A percentile compares a stretch with the other conserved stretches of the same genome.
These are phyloP conservation scores for Chymomyza amoena DNA, from an alignment of 2,888 invertebrate species.

Conservation along the genomic window DNA sequence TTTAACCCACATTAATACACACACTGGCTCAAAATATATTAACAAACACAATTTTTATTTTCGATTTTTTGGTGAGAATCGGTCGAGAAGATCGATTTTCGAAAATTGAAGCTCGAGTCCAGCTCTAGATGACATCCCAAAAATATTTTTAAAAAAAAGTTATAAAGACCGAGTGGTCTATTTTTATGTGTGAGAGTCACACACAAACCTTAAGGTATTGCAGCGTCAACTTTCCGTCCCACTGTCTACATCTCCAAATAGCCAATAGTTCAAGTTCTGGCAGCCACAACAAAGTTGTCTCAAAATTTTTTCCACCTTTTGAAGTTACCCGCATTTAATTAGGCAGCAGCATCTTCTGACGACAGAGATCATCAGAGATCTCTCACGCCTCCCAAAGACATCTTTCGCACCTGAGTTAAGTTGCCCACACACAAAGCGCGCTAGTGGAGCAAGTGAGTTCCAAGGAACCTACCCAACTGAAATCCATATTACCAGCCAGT, in stretches of 20 bases:
- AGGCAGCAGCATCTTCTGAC: slow-evolving; percentile 23
- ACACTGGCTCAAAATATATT: too few species aligned
- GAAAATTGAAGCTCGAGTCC: too few species aligned
- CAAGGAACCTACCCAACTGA: slow-evolving; percentile 40
- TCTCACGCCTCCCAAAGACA: slow-evolving; percentile 15
- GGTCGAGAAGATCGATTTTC: too few species aligned
- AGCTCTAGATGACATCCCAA: too few species aligned
- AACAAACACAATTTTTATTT: too few species aligned
- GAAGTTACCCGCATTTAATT: slow-evolving; percentile 59
- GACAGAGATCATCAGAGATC: too few species aligned
- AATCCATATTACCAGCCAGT: neutral
- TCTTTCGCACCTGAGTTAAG: slow-evolving; percentile 38
- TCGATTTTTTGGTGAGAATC: too few species aligned
- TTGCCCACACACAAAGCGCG: slow-evolving; percentile 46
- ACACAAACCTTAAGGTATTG: slow-evolving; percentile 3
- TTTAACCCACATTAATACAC: too few species aligned
- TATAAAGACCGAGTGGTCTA: too few species aligned
- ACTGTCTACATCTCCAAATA: neutral
- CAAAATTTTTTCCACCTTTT: slow-evolving; percentile 38
- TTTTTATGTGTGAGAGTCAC: too few species aligned
- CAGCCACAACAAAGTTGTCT: slow-evolving; percentile 54
- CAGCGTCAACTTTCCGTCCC: slow-evolving; percentile 11
- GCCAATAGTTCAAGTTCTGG: neutral
- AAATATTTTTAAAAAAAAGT: too few species aligned
- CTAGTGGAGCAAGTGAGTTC: slow-evolving; percentile 42